These are phyloP conservation scores for cat (Felis catus) DNA, from an alignment of 2,113 vertebrate species.

Conservation along the genomic window F.catus_Fca126_mat1.0 CM031416.1:53149501-53150000, in stretches of 20 bases:
- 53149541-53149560: not conserved
- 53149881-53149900: not conserved
- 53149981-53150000: not conserved
- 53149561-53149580: not conserved
- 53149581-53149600: not conserved
- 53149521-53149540: not conserved
- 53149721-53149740: not conserved
- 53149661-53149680: not conserved
- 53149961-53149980: not conserved
- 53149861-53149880: not conserved
- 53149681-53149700: not conserved
- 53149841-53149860: not conserved
- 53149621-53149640: not conserved
- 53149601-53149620: not conserved
- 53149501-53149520: not conserved
- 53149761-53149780: not conserved
- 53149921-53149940: not conserved
- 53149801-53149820: not conserved
- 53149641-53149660: not conserved
- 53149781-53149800: not conserved
- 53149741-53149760: not conserved
- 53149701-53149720: not conserved
- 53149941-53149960: not conserved
- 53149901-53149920: not conserved
- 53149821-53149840: not conserved